Evolutionary conservation across 2,797 vertebrate genomes (phyloP), one percentile per base, ranked within the genome.

Genomic region (Myotis daubentonii): DNA sequence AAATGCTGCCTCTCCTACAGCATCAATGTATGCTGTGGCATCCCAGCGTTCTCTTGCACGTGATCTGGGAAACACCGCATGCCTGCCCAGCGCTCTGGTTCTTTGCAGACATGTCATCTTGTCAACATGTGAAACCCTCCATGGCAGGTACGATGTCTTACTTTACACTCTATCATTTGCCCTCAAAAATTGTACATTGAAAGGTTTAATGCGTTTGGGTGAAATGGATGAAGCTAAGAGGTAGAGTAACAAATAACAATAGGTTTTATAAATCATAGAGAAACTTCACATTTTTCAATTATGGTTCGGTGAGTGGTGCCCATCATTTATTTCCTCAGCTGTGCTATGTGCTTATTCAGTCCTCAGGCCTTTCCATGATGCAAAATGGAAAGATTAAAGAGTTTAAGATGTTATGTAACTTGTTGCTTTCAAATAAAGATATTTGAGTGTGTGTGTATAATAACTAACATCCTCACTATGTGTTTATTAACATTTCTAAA

Each of bases 401-500:
- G 15, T 81, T 84, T n/a, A 44, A 89, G 88, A 53, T 41, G 87
- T 38, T 81, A 87, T 44, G 7, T 38, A 66, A 65, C 11, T 19
- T 79, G 30, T 66, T 72, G 44, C 5, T 65, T 68, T 89, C 28
- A 72, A 60, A 60, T n/a, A 76, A 81, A 66, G n/a, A 51, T 62
- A 80, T 86, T 60, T 92, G 55, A 57, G 4, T 49, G 17, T 68
- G 13, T 51, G 6, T 83, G 38, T 97, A 6, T 70, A 74, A 62
- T 82, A 47, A 87, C 76, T 60, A 95, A 71, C 19, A 93, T 23
- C 65, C 62, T 72, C 33, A 76, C 60, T 71, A 16, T 76, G 12
- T 71, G 2, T 53, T 60, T 92, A 71, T 70, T 57, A 28, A 55
- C 11, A 91, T 89, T 95, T 93, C 20, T 92, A 92, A 95, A 87